These are phyloP conservation scores for Propithecus perrieri DNA, from an alignment of 2,797 vertebrate species.

Conservation along the genomic window DNA sequence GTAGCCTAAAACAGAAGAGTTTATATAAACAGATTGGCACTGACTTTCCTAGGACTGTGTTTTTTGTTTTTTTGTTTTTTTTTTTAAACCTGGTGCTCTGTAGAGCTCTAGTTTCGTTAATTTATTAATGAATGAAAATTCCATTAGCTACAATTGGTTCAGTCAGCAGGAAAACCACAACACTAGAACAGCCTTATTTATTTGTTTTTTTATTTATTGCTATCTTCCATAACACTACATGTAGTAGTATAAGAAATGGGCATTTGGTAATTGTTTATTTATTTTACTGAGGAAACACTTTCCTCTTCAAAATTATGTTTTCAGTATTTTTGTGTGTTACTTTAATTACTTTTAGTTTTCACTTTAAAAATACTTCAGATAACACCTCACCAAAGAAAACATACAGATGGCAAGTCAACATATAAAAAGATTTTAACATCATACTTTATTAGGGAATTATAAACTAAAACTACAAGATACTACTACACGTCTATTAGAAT, in stretches of 20 bases:
- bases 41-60: neutral
- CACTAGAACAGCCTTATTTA: neutral
- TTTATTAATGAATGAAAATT: slow-evolving; percentile 5
- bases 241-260: neutral
- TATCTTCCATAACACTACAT: neutral
- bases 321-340: neutral
- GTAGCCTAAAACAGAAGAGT: neutral
- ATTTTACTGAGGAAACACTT: neutral
- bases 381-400: neutral
- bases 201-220: neutral
- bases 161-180: neutral
- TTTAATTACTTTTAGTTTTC: slow-evolving; percentile 25
- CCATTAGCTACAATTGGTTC: neutral
- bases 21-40: neutral
- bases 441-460: neutral
- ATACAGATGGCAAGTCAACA: neutral
- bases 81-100: neutral
- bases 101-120: neutral
- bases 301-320: neutral
- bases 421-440: neutral
- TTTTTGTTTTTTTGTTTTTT: neutral
- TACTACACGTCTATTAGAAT: neutral
- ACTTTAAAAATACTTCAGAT: slow-evolving; percentile 34
- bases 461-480: neutral
- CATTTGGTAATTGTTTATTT: slow-evolving; percentile 23